Evolutionary conservation across 2,113 vertebrate species (phyloP).

Genomic region (Arenaria interpres): DNA sequence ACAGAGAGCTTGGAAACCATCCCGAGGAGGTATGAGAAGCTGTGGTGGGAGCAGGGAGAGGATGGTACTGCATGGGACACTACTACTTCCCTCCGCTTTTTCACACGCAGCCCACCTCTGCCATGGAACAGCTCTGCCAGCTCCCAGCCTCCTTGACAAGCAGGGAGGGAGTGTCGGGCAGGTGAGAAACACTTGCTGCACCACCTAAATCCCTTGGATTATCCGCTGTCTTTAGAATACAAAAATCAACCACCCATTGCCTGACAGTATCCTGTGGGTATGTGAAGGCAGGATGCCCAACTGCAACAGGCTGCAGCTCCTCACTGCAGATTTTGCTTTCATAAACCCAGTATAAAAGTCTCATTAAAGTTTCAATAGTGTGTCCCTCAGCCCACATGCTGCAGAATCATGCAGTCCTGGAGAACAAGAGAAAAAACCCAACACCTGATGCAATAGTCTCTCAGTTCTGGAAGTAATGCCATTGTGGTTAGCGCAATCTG

Average conservation of each 20-base stretch:
- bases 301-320: background rate
- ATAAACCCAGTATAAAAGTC: background rate
- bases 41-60: background rate
- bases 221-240: background rate
- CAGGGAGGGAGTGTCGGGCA: background rate
- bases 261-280: background rate
- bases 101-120: background rate
- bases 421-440: background rate
- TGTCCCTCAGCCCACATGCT: background rate
- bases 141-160: background rate
- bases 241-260: background rate
- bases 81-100: background rate
- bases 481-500: background rate
- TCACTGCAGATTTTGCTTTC: background rate
- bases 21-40: background rate
- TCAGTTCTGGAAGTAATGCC: background rate
- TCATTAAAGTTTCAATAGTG: background rate
- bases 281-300: background rate
- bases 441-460: background rate
- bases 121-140: background rate
- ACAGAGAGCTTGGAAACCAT: background rate
- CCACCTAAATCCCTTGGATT: background rate
- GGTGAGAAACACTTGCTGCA: background rate
- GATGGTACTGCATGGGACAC: rapidly evolving
- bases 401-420: background rate